Percentiles rank a stretch among this genome's conserved stretches.
Evolutionary conservation across 2,113 vertebrate species (phyloP).

Genomic region (Lamprologus tigripictilis): DNA sequence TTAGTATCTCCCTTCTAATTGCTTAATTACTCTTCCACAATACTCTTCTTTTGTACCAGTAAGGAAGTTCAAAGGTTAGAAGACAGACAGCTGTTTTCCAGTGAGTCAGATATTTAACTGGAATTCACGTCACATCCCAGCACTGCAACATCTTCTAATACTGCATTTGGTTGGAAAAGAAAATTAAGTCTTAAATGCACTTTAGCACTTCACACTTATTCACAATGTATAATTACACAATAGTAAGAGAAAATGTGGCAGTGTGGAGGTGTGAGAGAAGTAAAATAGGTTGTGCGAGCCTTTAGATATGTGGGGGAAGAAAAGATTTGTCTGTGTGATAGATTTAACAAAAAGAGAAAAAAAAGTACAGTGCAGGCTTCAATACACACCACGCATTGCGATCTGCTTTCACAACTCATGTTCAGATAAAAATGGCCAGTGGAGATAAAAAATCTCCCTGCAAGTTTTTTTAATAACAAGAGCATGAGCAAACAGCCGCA

Average conservation of each 20-base stretch:
- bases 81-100: background rate
- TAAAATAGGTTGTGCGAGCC: background rate
- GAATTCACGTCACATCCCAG: background rate
- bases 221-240: constrained; percentile 13
- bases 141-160: background rate
- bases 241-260: constrained; percentile 3
- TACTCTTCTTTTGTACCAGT: background rate
- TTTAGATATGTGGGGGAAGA: background rate
- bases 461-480: background rate
- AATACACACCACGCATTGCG: background rate
- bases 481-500: background rate
- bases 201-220: background rate
- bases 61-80: constrained; percentile 31
- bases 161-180: background rate
- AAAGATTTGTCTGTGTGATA: background rate
- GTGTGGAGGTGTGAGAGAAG: background rate
- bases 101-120: constrained; percentile 21
- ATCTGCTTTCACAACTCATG: background rate
- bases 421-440: background rate
- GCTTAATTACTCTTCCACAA: background rate
- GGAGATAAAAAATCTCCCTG: background rate
- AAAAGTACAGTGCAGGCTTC: background rate
- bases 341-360: background rate
- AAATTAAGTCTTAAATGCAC: background rate
- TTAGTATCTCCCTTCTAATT: background rate